phyloP scores from a whole-genome alignment of 2,888 invertebrate species.

The Stenolophus ochropezus region DNA sequence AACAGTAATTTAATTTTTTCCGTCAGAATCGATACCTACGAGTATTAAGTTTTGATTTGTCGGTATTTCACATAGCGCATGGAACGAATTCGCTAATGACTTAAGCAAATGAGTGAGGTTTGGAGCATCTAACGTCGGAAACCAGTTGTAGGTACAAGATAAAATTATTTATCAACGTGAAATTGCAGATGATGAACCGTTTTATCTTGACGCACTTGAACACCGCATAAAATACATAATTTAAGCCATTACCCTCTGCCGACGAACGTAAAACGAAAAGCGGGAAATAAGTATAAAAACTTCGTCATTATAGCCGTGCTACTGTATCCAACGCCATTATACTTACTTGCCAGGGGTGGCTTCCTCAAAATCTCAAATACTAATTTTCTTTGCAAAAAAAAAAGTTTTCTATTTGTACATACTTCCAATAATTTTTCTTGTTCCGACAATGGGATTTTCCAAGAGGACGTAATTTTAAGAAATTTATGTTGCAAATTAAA shows the following conservation, averaged over 20 bases:
- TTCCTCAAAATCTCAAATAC: neutral
- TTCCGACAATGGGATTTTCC: too few species aligned
- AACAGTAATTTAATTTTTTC: neutral
- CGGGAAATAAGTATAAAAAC: slow-evolving; percentile 54
- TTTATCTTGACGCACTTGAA: slow-evolving; percentile 59
- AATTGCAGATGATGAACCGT: slow-evolving; percentile 58
- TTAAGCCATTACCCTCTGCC: slow-evolving; percentile 57
- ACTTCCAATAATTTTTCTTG: neutral
- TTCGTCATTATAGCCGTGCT: slow-evolving; percentile 56
- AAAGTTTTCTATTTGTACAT: neutral
- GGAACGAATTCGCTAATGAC: neutral
- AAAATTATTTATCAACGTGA: slow-evolving; percentile 59
- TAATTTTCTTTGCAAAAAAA: neutral
- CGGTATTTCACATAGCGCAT: neutral
- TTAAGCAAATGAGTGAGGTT: neutral
- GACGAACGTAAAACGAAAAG: slow-evolving; percentile 41
- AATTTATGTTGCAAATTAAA: too few species aligned
- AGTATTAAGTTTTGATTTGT: neutral
- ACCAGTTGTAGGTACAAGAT: slow-evolving; percentile 58
- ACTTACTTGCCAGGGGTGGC: slow-evolving; percentile 11
- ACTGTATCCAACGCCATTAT: slow-evolving; percentile 59
- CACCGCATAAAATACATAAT: slow-evolving; percentile 59
- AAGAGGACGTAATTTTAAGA: too few species aligned
- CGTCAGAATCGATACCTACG: neutral
- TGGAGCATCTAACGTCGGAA: slow-evolving; percentile 43